Evolutionary conservation across 1,140 invertebrate species (phyloP), one percentile per base, ranked within the genome.

Genomic region (Doryteuthis pealeii): DNA sequence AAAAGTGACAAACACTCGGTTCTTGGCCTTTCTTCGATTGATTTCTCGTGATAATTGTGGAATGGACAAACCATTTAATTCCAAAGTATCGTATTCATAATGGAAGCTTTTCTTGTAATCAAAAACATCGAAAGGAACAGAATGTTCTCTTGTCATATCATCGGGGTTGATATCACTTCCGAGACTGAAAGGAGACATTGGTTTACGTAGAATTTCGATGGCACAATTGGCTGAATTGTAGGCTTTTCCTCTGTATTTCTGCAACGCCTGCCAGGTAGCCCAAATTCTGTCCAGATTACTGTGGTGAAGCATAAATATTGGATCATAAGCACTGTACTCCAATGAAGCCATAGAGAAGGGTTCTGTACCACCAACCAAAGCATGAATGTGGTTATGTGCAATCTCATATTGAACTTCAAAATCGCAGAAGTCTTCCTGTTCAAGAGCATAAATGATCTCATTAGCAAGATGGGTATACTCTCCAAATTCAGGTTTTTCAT

Each of bases 401-500:
- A 78, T 73, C 35, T 78, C 77, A 65, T 33, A 78, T 58, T 78
- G 77, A n/a, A 78, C 68, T 70, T 77, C 76, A 72, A 79, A 79
- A 62, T 72, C 70, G 54, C 78, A 79, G 74, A 76, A 79, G 35
- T 79, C 71, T 49, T 73, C 72, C 58, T 79, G 78, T 62, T 79
- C 78, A 31, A 79, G 70, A 2, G 78, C 78, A 45, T 76, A 58
- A 22, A 77, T 68, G 0, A 79, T 70, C 35, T 75, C 43, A 26
- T 75, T 62, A 14, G 67, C 71, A 4, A 75, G 30, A n/a, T 31
- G 31, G 8, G 77, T 75, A 40, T 70, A 69, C 1, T 73, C 30
- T 14, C 77, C 74, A 40, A 70, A 70, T 22, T 71, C 68, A 28
- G 77, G 74, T 69, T 72, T 18, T 18, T 70, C 73, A 54, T 49